Base-by-base conservation (phyloP, 2,797 vertebrate genomes). In the Anguilla megastoma region DNA sequence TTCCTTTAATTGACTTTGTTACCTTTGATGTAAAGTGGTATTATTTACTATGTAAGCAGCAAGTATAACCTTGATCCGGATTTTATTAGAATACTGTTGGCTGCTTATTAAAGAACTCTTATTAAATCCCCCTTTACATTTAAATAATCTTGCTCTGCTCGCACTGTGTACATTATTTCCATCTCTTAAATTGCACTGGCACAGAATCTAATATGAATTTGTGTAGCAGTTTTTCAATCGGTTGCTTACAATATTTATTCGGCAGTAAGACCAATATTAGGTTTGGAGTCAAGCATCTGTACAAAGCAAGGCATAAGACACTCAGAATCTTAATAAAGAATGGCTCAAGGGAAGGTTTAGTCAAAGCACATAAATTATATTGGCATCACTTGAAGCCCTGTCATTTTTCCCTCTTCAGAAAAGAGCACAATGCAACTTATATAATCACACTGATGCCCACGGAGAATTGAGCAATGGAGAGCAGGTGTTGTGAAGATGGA, bases 251-350 rank as follows among this genome's bases (percentile, higher is more conserved):
- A 90, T 89, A 89, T 87, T 92, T 89, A 88, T 91, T 86, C 90
- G 91, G 80, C 88, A 88, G 90, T 93, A 91, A 90, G 88, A 89
- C 88, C 88, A 90, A 90, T 91, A 94, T 94, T 92, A 90, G 91
- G 90, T 91, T 94, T 95, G 90, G 92, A 92, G 93, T 92, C 91
- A 90, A 94, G 92, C 95, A 92, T 93, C 90, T 71, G 86, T 76
- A 90, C 89, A 89, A 90, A 91, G 88, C 92, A 93, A 93, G 93
- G 92, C 92, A 94, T 93, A 91, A 91, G 91, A 93, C 91, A 33
- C 33, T 93, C 89, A 87, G 89, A 93, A 93, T 93, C 94, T 94
- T 94, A 95, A 95, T 96, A 95, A 96, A 95, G 92, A 89, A 90
- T 90, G 91, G 91, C 94, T 95, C 90, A 90, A 93, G 95, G 95